Evolutionary conservation across 2,113 vertebrate species (phyloP), one percentile per base, ranked within the genome.

Genomic region (Trichomycterus rosablanca): DNA sequence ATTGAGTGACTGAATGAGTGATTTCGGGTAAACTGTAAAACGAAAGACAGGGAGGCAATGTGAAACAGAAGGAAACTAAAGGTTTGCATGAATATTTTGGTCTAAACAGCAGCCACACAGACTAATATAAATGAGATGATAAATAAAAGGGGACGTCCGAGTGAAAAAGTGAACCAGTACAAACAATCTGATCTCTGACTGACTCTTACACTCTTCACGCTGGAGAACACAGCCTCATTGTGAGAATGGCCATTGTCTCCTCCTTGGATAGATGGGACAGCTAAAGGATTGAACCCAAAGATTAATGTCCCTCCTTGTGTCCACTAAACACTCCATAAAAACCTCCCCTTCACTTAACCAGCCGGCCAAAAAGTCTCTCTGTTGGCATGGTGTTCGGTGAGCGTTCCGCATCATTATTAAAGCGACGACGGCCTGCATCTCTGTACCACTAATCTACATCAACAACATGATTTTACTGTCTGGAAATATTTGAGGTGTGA

Each of bases 331-430:
- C 63, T 67, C 53, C 59, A 67, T 74, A 66, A 67, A 70, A 65
- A 67, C 67, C 72, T 70, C 72, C 67, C 63, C 67, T 70, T 63
- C 67, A 67, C 72, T 74, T 74, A 74, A 67, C 58, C 35, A 35
- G 30, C 39, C 63, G 51, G 64, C 43, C 43, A 52, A 30, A 60
- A 16, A 40, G 35, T 19, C 19, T 59, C 14, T 46, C 32, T 58
- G 28, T 30, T 30, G 26, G 26, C 26, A 30, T 30, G 26, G 26
- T 67, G 49, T 54, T 67, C 39, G 53, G 32, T 20, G 40, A 48
- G 20, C 46, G 44, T 40, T 57, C 12, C 10, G 53, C 26, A 52
- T 42, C 59, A 59, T 67, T 63, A 42, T 49, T 28, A 40, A 52
- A 56, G 58, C 58, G 3, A 28, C 1, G 26, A 30, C 42, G 35